Evolutionary conservation across 2,797 vertebrate species (phyloP).

Genomic region (Neosalanx taihuensis): DNA sequence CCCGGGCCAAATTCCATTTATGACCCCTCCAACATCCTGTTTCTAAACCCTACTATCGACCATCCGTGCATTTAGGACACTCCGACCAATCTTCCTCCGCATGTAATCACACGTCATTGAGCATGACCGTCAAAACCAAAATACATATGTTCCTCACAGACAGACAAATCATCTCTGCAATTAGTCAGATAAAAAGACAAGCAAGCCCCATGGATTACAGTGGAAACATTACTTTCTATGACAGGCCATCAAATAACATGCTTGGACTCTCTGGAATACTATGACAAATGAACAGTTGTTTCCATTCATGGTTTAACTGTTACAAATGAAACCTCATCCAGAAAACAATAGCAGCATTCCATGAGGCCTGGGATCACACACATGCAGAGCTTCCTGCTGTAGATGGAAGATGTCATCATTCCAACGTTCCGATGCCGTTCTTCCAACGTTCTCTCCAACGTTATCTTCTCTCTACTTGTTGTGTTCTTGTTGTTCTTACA

Average conservation of each 20-base stretch:
- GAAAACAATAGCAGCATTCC: slow-evolving; percentile 29
- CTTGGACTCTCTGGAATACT: slow-evolving; percentile 45
- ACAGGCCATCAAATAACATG: slow-evolving; percentile 48
- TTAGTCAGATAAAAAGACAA: slow-evolving; percentile 50
- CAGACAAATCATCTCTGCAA: slow-evolving; percentile 54
- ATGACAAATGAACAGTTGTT: slow-evolving; percentile 55
- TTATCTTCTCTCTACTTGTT: too few species aligned
- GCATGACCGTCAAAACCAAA: slow-evolving; percentile 42
- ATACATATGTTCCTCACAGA: slow-evolving; percentile 65
- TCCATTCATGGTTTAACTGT: slow-evolving; percentile 38
- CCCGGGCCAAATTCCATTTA: slow-evolving; percentile 48
- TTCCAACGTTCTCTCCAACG: background rate
- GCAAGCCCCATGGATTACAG: slow-evolving; percentile 45
- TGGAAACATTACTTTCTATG: slow-evolving; percentile 50
- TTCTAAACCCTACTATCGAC: slow-evolving; percentile 46
- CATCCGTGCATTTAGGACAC: slow-evolving; percentile 37
- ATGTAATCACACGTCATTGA: slow-evolving; percentile 31
- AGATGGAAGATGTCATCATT: background rate
- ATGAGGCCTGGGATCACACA: slow-evolving; percentile 4
- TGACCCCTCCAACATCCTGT: slow-evolving; percentile 38
- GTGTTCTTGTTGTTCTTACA: too few species aligned
- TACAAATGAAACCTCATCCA: slow-evolving; percentile 40
- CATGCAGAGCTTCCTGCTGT: slow-evolving; percentile 3
- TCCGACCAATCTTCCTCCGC: slow-evolving; percentile 16
- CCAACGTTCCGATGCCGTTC: background rate